Evolutionary conservation across 2,888 invertebrate species (phyloP).

Genomic region (Cryptus viduatorius): DNA sequence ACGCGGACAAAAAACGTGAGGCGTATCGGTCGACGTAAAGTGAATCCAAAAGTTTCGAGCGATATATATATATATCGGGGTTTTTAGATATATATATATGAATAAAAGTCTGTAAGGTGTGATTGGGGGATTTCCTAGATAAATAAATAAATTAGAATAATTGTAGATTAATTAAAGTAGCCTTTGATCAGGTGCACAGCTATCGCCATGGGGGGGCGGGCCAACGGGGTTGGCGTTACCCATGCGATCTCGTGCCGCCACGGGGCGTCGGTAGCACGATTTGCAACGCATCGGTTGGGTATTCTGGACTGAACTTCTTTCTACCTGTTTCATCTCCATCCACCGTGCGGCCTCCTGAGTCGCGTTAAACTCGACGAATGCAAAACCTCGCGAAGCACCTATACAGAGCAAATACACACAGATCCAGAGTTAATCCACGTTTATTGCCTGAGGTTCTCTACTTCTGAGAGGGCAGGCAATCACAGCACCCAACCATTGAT

Average conservation of each 20-base stretch:
- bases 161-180: slow-evolving; percentile 82
- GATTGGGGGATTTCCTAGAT: slow-evolving; percentile 63
- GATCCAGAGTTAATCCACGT: slow-evolving; percentile 85
- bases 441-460: slow-evolving; percentile 83
- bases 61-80: slow-evolving; percentile 10
- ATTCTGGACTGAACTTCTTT: slow-evolving; percentile 81
- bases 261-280: slow-evolving; percentile 84
- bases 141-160: slow-evolving; percentile 72
- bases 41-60: slow-evolving; percentile 58
- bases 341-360: slow-evolving; percentile 94
- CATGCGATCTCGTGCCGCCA: slow-evolving; percentile 81
- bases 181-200: slow-evolving; percentile 83
- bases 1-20: slow-evolving; percentile 56
- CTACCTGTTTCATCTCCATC: slow-evolving; percentile 97
- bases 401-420: slow-evolving; percentile 90
- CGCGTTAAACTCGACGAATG: slow-evolving; percentile 96
- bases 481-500: slow-evolving; percentile 85
- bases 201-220: slow-evolving; percentile 80
- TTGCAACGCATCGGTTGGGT: slow-evolving; percentile 83
- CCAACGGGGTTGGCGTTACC: slow-evolving; percentile 83
- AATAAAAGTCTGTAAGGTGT: slow-evolving; percentile 57
- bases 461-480: slow-evolving; percentile 85
- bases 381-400: slow-evolving; percentile 94
- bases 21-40: slow-evolving; percentile 47
- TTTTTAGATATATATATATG: slow-evolving; percentile 19